Evolutionary conservation across 2,797 vertebrate genomes (phyloP), one percentile per base, ranked within the genome.

Genomic region (Caiman crocodilus): DNA sequence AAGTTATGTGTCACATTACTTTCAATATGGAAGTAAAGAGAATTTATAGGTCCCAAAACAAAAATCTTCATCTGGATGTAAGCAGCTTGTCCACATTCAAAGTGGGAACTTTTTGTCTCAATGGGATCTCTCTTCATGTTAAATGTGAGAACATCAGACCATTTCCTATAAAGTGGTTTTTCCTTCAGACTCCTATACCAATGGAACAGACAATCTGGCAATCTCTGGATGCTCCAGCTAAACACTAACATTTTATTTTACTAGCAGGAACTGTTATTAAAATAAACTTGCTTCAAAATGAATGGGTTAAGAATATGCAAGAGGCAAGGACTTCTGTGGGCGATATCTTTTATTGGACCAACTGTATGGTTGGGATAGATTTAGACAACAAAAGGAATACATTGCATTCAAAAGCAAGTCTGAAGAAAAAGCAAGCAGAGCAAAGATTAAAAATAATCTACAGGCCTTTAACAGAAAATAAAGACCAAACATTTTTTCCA

Each of bases 41-140:
- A 84, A 81, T 35, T 58, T 85, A 42, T 21, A 82, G 14, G 73
- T 57, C 7, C 8, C 11, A 60, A 16, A 14, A 20, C 75, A 55
- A 88, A 82, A 59, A 58, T 50, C 7, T 58, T 30, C 32, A 69
- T 57, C 63, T 57, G 79, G 56, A 73, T 67, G 14, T 16, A 60
- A 79, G 73, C 26, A 64, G 77, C 30, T 84, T 74, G 15, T 26
- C 42, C 73, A 56, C 2, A 56, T 1, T 59, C 32, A 82, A 61
- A 26, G 71, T 0, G 0, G 35, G 6, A 76, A 56, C 25, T 20
- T 6, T 32, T 32, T 21, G 10, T 32, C 21, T 67, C 18, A n/a
- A 76, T 2, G 18, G 10, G 65, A 32, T 65, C 60, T 81, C 16
- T 55, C 71, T 76, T 30, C 17, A 15, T 65, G 71, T 59, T 16